Evolutionary conservation across 1,140 invertebrate genomes (phyloP).

Genomic region (Heliconius eleuchia): DNA sequence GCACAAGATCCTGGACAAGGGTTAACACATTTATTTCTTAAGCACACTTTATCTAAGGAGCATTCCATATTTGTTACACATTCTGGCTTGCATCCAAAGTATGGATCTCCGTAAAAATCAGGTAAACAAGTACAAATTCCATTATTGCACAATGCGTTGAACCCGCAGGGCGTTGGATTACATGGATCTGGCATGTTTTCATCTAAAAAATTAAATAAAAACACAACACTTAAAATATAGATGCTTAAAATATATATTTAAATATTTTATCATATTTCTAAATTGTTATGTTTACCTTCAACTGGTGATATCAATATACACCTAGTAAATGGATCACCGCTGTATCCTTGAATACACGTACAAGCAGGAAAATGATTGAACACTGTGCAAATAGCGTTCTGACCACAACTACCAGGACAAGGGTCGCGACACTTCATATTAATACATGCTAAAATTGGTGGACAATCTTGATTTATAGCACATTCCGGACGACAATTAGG

Average conservation of each 20-base stretch:
- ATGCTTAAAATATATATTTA: background rate
- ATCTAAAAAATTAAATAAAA: slow-evolving; percentile 47
- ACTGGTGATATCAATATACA: slow-evolving; percentile 75
- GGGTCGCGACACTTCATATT: slow-evolving; percentile 85
- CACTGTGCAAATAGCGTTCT: slow-evolving; percentile 83
- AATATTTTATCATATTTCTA: background rate
- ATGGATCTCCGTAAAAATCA: slow-evolving; percentile 87
- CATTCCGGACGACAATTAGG: slow-evolving; percentile 86
- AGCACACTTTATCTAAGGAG: slow-evolving; percentile 85
- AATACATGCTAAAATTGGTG: slow-evolving; percentile 84
- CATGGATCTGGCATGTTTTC: slow-evolving; percentile 83
- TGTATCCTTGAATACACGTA: slow-evolving; percentile 84
- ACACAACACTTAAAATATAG: too few relatives aligned
- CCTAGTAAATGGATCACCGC: slow-evolving; percentile 84
- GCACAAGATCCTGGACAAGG: slow-evolving; percentile 88
- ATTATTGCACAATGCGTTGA: slow-evolving; percentile 85
- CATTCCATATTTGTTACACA: slow-evolving; percentile 87
- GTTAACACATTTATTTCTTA: slow-evolving; percentile 86
- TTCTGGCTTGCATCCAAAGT: slow-evolving; percentile 86
- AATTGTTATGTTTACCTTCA: slow-evolving; percentile 59
- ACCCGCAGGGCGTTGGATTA: slow-evolving; percentile 87
- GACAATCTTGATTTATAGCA: slow-evolving; percentile 85
- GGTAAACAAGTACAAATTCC: slow-evolving; percentile 84
- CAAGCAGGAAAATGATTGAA: slow-evolving; percentile 85
- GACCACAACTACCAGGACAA: slow-evolving; percentile 85